A percentile compares a stretch with the other conserved stretches of the same genome.
These are phyloP conservation scores for Ptilorrhoa leucosticta DNA, from an alignment of 2,113 vertebrate species.

Conservation along the genomic window DNA sequence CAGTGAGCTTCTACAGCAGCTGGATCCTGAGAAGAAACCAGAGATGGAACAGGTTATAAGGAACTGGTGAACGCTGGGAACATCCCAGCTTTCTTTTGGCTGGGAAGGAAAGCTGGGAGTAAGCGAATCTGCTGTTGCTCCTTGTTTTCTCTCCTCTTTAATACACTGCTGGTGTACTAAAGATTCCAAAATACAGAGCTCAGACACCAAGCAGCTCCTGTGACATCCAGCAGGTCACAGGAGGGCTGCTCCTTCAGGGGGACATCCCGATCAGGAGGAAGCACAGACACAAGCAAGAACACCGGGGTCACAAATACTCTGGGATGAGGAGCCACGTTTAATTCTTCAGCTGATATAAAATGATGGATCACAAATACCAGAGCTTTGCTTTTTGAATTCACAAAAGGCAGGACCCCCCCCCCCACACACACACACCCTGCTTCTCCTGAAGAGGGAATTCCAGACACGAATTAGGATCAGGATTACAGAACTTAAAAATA, in stretches of 20 bases:
- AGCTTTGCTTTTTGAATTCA: background rate
- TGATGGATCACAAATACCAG: background rate
- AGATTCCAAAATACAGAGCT: background rate
- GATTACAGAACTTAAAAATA: background rate
- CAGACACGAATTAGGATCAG: background rate
- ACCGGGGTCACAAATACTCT: background rate
- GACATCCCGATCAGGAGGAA: background rate
- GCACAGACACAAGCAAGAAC: accelerated
- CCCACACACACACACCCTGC: background rate
- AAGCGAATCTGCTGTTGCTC: background rate
- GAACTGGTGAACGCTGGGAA: background rate
- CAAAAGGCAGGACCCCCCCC: background rate
- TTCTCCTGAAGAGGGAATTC: background rate
- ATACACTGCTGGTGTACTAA: background rate
- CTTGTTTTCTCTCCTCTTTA: background rate
- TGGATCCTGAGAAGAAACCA: slow-evolving; percentile 23
- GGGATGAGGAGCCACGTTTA: background rate
- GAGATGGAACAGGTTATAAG: background rate
- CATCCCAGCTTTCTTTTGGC: background rate
- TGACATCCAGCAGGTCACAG: background rate
- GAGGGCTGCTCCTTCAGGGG: background rate
- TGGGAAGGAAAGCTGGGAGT: background rate
- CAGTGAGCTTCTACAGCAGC: slow-evolving; percentile 35
- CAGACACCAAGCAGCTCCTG: background rate
- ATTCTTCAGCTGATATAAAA: background rate